Conservation (phyloP, 1,140 invertebrate genomes). For the Ceratina australensis region DNA sequence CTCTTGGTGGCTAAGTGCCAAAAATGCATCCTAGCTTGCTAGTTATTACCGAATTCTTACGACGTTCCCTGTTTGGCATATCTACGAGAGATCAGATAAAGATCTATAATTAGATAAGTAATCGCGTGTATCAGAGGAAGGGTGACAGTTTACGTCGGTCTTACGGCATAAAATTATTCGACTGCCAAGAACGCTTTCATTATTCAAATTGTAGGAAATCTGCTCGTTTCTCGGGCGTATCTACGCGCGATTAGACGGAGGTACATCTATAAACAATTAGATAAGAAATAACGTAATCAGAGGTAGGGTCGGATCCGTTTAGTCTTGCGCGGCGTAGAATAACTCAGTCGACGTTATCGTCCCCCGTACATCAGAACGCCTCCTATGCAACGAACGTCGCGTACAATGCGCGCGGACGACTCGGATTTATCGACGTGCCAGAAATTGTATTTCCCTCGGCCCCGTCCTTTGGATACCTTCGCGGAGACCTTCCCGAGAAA, state of each 20-base stretch:
- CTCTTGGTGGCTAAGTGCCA: slow-evolving; percentile 49
- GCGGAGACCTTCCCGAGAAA: not conserved
- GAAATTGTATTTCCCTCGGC: slow-evolving; percentile 44
- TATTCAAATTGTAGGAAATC: too few relatives aligned
- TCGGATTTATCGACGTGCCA: slow-evolving; percentile 46
- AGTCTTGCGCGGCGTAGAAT: slow-evolving; percentile 25
- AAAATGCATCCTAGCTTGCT: slow-evolving; percentile 43
- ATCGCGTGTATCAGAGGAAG: not conserved
- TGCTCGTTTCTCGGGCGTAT: too few relatives aligned
- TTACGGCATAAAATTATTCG: too few relatives aligned
- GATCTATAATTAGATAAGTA: not conserved
- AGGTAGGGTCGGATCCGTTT: too few relatives aligned
- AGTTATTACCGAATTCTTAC: slow-evolving; percentile 42
- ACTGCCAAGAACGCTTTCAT: too few relatives aligned
- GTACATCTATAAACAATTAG: too few relatives aligned
- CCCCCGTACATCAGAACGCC: slow-evolving; percentile 40
- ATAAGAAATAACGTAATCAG: not conserved
- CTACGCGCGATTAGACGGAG: too few relatives aligned
- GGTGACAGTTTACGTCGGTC: too few relatives aligned
- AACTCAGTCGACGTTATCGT: slow-evolving; percentile 53
- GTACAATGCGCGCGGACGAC: slow-evolving; percentile 36
- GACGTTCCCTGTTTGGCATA: slow-evolving; percentile 47
- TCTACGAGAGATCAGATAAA: slow-evolving; percentile 60
- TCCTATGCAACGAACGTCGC: slow-evolving; percentile 26
- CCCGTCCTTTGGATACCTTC: slow-evolving; percentile 22